Percentiles rank a stretch among this genome's conserved stretches.
Conservation (phyloP, 2,797 vertebrate species). For the Aratinga solstitialis region DNA sequence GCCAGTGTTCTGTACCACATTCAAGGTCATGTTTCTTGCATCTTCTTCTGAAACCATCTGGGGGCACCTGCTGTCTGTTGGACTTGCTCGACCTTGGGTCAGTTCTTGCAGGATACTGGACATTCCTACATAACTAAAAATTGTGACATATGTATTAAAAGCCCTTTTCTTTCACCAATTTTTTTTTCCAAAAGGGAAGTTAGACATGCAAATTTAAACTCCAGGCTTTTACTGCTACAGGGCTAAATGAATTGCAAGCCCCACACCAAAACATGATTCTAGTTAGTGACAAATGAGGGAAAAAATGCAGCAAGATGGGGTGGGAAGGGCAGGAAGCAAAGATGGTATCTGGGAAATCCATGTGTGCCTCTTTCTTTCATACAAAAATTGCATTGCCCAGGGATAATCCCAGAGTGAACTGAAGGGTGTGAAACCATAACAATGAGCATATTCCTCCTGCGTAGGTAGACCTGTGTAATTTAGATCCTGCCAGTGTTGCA, state of each 20-base stretch:
- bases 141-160: background rate
- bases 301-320: background rate
- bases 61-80: slow-evolving; percentile 2
- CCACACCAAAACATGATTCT: background rate
- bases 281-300: background rate
- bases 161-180: background rate
- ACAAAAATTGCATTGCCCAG: background rate
- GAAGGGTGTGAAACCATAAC: background rate
- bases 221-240: background rate
- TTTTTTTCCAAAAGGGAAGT: background rate
- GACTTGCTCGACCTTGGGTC: background rate
- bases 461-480: background rate
- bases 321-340: background rate
- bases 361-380: background rate
- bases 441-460: background rate
- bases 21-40: background rate
- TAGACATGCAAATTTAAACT: background rate
- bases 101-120: background rate
- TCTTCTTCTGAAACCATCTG: slow-evolving; percentile 10
- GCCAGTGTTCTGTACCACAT: background rate
- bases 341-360: background rate
- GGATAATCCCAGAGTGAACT: background rate
- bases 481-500: background rate
- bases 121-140: background rate
- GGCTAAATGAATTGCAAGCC: background rate